Conservation (phyloP, 2,113 vertebrate genomes). For the Rhinoptilus africanus region DNA sequence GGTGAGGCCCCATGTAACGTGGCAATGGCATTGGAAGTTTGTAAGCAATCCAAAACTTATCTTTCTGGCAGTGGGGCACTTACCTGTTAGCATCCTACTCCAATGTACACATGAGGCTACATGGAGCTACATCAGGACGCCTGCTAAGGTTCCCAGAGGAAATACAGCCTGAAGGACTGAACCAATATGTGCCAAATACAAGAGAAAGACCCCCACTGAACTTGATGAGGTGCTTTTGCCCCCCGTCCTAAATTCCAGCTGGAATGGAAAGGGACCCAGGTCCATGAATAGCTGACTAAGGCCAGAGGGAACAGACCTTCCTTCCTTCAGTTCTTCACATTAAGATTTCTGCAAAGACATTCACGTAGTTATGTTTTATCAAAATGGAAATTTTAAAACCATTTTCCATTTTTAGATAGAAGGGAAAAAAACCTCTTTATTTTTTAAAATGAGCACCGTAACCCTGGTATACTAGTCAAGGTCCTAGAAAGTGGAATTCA, state of each 20-base stretch:
- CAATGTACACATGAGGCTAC: rapidly evolving
- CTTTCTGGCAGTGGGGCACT: neutral
- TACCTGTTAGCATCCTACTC: neutral
- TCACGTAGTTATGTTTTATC: neutral
- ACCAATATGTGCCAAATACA: neutral
- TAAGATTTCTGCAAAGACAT: neutral
- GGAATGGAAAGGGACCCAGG: neutral
- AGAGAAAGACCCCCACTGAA: neutral
- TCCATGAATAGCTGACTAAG: neutral
- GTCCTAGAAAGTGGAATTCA: neutral
- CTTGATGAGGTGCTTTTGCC: neutral
- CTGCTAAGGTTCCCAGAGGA: neutral
- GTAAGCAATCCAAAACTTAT: neutral
- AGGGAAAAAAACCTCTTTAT: neutral
- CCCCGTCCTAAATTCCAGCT: rapidly evolving
- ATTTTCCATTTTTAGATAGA: neutral
- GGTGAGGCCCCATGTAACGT: rapidly evolving
- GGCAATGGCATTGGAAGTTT: neutral
- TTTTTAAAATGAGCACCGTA: neutral
- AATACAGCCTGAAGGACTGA: neutral
- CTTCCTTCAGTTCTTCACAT: neutral
- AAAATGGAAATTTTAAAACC: neutral
- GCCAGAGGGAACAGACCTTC: neutral
- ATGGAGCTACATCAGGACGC: neutral
- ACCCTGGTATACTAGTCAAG: neutral